phyloP scores from a whole-genome alignment of 2,797 vertebrate species.

The Streptopelia turtur region DNA sequence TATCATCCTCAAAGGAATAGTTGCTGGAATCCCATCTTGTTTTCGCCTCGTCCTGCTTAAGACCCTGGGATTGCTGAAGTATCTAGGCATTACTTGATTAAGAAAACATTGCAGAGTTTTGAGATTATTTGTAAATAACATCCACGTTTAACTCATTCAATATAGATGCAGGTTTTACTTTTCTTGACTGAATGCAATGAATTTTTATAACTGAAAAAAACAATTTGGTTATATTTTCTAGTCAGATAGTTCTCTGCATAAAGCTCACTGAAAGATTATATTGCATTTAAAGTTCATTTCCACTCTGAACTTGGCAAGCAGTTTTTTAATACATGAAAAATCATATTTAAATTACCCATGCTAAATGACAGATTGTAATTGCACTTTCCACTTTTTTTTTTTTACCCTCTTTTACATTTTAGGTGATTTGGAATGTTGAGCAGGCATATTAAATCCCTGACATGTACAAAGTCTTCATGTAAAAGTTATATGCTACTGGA shows the following conservation, averaged over 20 bases:
- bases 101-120: not conserved
- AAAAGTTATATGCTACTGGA: not conserved
- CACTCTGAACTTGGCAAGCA: not conserved
- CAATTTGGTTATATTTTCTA: conserved; percentile 42
- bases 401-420: not conserved
- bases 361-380: conserved; percentile 39
- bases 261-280: not conserved
- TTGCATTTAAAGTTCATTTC: conserved; percentile 24
- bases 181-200: not conserved
- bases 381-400: not conserved
- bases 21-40: not conserved
- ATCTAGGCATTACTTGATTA: not conserved
- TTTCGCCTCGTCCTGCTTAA: not conserved
- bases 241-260: conserved; percentile 19
- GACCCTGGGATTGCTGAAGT: not conserved
- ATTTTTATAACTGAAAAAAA: not conserved
- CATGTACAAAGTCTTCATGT: not conserved
- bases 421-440: not conserved
- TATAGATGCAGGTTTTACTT: not conserved
- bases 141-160: not conserved
- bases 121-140: not conserved
- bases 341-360: conserved; percentile 12
- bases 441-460: conserved; percentile 3
- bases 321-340: conserved; percentile 1
- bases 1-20: not conserved